A percentile compares a stretch with the other conserved stretches of the same genome.
Evolutionary conservation across 2,113 vertebrate species (phyloP).

Genomic region (Fulmarus glacialis): DNA sequence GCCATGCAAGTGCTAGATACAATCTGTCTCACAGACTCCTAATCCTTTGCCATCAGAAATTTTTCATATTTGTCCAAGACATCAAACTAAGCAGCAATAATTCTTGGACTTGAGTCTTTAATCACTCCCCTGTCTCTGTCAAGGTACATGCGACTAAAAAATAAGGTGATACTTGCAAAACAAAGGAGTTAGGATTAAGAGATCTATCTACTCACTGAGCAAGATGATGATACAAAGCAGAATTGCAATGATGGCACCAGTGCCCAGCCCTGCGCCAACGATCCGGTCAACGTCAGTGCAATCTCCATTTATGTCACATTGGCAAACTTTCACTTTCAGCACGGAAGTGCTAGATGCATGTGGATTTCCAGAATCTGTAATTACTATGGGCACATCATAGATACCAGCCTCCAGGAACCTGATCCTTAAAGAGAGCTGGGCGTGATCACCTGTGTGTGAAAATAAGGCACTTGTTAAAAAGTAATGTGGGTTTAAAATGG

Average conservation of each 20-base stretch:
- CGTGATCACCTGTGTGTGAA: slow-evolving; percentile 86
- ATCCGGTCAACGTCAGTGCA: slow-evolving; percentile 93
- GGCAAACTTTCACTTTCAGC: slow-evolving; percentile 94
- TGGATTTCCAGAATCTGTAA: slow-evolving; percentile 96
- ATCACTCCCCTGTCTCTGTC: neutral
- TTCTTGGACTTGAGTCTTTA: neutral
- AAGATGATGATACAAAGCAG: slow-evolving; percentile 97
- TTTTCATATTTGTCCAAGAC: neutral
- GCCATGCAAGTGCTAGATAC: neutral
- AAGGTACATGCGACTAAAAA: neutral
- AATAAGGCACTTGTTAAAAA: neutral
- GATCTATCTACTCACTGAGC: slow-evolving; percentile 87
- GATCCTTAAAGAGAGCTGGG: slow-evolving; percentile 90
- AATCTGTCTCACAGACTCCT: neutral
- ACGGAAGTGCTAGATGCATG: slow-evolving; percentile 92
- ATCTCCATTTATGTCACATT: slow-evolving; percentile 92
- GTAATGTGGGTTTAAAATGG: neutral
- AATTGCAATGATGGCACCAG: slow-evolving; percentile 95
- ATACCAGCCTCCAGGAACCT: slow-evolving; percentile 91
- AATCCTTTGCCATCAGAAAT: neutral
- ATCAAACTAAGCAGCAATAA: neutral
- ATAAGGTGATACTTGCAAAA: neutral
- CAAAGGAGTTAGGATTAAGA: neutral
- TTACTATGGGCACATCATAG: slow-evolving; percentile 92
- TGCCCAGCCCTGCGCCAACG: slow-evolving; percentile 91